Evolutionary conservation across 2,797 vertebrate genomes (phyloP).

Genomic region (Bradypus variegatus): DNA sequence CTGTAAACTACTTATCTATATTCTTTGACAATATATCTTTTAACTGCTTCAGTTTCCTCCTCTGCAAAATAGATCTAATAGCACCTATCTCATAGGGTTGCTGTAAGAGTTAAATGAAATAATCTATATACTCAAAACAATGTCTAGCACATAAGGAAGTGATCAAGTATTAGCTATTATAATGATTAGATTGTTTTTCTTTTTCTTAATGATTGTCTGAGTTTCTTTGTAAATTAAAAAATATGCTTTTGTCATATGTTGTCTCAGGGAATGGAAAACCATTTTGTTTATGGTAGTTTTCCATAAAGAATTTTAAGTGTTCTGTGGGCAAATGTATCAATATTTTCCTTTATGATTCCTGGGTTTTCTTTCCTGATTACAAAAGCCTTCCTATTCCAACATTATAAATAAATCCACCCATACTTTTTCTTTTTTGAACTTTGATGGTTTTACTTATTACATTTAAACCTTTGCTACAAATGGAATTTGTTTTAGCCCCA

Average conservation of each 20-base stretch:
- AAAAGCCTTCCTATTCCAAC: too few species aligned
- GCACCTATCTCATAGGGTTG: neutral
- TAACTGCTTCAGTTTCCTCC: neutral
- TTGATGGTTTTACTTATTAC: neutral
- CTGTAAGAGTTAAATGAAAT: neutral
- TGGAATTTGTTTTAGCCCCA: neutral
- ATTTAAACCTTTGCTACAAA: neutral
- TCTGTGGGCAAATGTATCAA: neutral
- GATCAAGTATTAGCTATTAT: neutral
- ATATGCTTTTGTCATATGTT: neutral
- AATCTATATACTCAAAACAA: neutral
- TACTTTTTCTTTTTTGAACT: neutral
- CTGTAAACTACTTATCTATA: neutral
- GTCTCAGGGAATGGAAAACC: neutral
- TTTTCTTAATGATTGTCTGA: neutral
- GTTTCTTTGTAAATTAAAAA: conserved; percentile 25
- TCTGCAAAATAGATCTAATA: neutral
- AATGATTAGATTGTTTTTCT: neutral
- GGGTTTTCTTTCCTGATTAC: too few species aligned
- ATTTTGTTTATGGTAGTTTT: neutral
- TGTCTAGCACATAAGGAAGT: neutral
- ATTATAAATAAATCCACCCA: neutral
- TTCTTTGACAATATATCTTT: neutral
- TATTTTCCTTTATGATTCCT: too few species aligned
- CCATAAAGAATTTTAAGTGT: neutral